Evolutionary conservation across 35 echinoderm and acorn worm species (phyloP), one percentile per base, ranked within the genome.

Genomic region (Hemicentrotus pulcherrimus): DNA sequence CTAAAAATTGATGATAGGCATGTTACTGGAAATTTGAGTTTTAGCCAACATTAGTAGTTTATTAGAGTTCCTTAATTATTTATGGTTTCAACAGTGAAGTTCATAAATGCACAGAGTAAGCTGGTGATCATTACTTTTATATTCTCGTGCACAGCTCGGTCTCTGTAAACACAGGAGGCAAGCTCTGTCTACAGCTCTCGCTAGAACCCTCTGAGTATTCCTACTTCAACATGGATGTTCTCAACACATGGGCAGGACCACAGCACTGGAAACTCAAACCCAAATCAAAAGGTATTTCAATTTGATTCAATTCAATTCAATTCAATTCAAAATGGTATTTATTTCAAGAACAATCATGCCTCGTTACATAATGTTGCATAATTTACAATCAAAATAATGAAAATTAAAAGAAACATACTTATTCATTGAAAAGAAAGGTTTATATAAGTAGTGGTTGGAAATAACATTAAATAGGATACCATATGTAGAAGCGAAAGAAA

Each of bases 221-320:
- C 95, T 99, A 99, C 94, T 98, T 99, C 94, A 96, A 99, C 50
- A 91, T 97, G 61, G 92, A 95, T 92, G 78, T 93, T 46, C 86
- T 99, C 30, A 97, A 91, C 94, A 95, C 94, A 14, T 99, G 98
- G 98, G 98, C 98, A 48, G 98, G 98, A 32, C 98, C 98, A 35
- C 86, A 96, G 61, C 98, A 99, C 92, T 99, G 98, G 98, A 99
- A 99, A 78, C 48, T 99, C 28, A 99, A 97, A 86, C 90, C 98
- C 32, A 96, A 96, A 86, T 92, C 96, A 32, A 96, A 99, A 98
- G 98, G 98, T 99, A 95, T 91, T 50, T 78, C 65, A 13, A 41
- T 41, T 59, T 78, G 65, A 24, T 78, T 41, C 0, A 41, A 55
- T 15, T 55, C 50, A 15, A 55, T 78, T 41, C 0, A 41, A 24